Evolutionary conservation across 2,113 vertebrate species (phyloP).

Genomic region (Myrmophylax atrothorax): DNA sequence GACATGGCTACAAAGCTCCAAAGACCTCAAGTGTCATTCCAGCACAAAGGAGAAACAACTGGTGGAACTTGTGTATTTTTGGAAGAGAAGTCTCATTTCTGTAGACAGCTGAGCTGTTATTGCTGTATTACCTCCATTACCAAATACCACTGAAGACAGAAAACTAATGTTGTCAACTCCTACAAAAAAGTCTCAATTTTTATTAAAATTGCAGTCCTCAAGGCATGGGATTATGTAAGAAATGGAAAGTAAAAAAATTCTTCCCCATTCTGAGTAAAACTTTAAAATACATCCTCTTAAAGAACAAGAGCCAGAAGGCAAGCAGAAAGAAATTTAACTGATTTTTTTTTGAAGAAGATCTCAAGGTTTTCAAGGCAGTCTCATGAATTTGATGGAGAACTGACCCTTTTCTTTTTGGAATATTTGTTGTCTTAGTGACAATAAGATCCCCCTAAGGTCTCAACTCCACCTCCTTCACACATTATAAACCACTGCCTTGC

Average conservation of each 20-base stretch:
- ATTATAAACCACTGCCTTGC: not conserved
- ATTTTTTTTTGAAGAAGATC: not conserved
- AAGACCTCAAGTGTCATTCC: not conserved
- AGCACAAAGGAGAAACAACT: not conserved
- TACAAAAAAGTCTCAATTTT: not conserved
- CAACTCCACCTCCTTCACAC: not conserved
- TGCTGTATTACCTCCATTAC: not conserved
- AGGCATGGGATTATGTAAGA: slow-evolving; percentile 26
- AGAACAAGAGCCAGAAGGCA: slow-evolving; percentile 7
- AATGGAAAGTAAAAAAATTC: not conserved
- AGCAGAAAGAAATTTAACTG: not conserved
- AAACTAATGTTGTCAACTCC: not conserved
- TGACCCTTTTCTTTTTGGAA: not conserved
- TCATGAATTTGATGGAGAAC: not conserved
- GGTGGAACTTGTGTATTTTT: not conserved
- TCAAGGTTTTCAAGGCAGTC: not conserved
- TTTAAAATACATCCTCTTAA: not conserved
- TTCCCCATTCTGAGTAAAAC: not conserved
- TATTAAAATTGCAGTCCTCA: not conserved
- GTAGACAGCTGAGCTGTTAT: not conserved
- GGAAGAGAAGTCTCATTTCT: not conserved
- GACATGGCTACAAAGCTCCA: not conserved
- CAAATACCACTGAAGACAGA: not conserved
- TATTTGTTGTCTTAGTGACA: not conserved
- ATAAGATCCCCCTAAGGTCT: not conserved